Percentiles rank a stretch among this genome's conserved stretches.
These are phyloP conservation scores for Cepaea nemoralis DNA, from an alignment of 1,140 invertebrate genomes.

Conservation along the genomic window DNA sequence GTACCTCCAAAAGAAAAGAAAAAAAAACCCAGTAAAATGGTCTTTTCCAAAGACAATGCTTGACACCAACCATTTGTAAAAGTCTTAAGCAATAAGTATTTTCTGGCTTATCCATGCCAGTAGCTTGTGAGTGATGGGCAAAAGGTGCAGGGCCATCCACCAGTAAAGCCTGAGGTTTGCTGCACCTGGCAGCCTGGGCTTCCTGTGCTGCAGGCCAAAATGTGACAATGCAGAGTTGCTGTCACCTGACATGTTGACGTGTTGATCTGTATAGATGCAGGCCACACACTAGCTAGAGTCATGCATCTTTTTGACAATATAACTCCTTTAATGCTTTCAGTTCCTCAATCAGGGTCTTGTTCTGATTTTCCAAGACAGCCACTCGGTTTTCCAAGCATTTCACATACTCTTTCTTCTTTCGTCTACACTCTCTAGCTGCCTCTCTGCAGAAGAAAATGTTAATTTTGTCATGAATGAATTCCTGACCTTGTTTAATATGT, in stretches of 20 bases:
- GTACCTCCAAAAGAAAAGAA: neutral
- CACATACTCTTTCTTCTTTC: constrained; percentile 99
- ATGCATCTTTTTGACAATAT: constrained; percentile 84
- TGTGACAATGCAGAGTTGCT: neutral
- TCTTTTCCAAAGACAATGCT: neutral
- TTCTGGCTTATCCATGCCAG: neutral
- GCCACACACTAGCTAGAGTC: constrained; percentile 24
- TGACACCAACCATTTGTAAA: neutral
- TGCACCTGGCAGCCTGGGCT: neutral
- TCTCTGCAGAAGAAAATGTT: constrained; percentile 78
- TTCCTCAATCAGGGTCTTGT: constrained; percentile 99
- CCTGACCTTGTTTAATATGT: no score
- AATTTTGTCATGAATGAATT: no score
- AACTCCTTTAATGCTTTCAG: constrained; percentile 98
- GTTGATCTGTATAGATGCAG: neutral
- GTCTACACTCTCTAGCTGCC: constrained; percentile 96
- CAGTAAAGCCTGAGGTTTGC: neutral
- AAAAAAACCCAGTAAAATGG: neutral
- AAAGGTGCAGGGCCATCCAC: neutral
- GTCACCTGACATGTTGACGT: neutral
- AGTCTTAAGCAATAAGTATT: neutral
- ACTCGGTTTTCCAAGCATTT: constrained; percentile 99
- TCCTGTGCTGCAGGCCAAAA: neutral
- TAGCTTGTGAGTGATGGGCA: neutral
- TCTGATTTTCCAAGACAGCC: constrained; percentile 98